These are phyloP conservation scores for Litocranius walleri DNA, from an alignment of 2,113 vertebrate species.

Conservation along the genomic window DNA sequence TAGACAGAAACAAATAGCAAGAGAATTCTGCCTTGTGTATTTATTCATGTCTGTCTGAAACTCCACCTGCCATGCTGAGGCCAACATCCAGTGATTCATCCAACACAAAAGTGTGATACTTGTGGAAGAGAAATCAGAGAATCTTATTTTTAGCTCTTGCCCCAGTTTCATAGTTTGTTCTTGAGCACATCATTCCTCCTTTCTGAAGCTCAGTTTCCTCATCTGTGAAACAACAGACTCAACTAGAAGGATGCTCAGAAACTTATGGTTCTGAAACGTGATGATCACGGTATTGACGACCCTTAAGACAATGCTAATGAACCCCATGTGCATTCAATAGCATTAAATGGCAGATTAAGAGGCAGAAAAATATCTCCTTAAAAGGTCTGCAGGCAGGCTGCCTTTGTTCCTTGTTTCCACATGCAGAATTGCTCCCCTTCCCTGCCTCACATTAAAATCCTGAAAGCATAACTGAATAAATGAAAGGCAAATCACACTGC, in stretches of 20 bases:
- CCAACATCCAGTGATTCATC: neutral
- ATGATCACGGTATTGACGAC: too few relatives aligned
- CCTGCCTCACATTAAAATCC: neutral
- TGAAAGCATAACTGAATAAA: slow-evolving; percentile 23
- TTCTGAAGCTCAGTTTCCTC: neutral
- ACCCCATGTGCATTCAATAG: neutral
- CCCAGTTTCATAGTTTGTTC: neutral
- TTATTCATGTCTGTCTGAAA: neutral
- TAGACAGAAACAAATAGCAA: neutral
- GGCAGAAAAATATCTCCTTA: neutral
- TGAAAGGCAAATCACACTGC: slow-evolving; percentile 31
- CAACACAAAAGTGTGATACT: neutral
- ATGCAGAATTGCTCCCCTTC: neutral
- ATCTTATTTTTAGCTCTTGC: neutral
- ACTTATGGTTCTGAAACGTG: neutral
- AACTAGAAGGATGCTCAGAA: neutral
- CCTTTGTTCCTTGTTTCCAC: neutral
- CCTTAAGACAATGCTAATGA: neutral
- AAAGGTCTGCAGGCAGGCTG: neutral
- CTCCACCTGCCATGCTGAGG: neutral
- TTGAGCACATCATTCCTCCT: neutral
- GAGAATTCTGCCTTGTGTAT: neutral
- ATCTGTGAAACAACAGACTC: neutral
- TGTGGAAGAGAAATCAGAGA: neutral
- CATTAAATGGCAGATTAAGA: neutral